Evolutionary conservation across 2,888 invertebrate species (phyloP), one percentile per base, ranked within the genome.

Genomic region (Linyphia triangularis): DNA sequence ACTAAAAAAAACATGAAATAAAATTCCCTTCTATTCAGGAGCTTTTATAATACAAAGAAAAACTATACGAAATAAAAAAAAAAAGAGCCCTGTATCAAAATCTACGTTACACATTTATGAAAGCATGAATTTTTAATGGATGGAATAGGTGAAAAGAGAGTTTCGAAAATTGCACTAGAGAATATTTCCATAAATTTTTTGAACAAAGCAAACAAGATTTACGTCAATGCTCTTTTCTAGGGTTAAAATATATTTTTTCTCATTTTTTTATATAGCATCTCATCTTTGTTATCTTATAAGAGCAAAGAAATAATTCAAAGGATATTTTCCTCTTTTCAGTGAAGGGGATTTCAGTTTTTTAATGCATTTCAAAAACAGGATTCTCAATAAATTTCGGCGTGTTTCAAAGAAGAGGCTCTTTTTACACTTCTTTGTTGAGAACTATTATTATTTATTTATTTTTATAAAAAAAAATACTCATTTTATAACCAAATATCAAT

Each of bases 71-170:
- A 9, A 16, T 51, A 51, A 51, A 51, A 51, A 51, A 13, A 13
- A 51, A 51, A 13, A 13, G 5, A 16, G n/a, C 51, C 13, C 1
- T 13, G 51, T n/a, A 51, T 51, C 51, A n/a, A 51, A 51, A 51
- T 51, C 51, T 51, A 51, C 51, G 51, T 51, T 51, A 51, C 51
- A 51, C 51, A 51, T 51, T 51, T 51, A 51, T 51, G 51, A 51
- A 51, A 51, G 51, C n/a, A 51, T 51, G 51, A 51, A 51, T 51
- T 51, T 51, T 51, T 51, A 51, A 51, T 51, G n/a, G 51, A 51
- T 33, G n/a, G n/a, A 5, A 51, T 16, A 51, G 51, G 51, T 51
- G 51, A 51, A 51, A 51, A n/a, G 5, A 3, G 51, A 51, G 51
- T 51, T 51, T n/a, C 51, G 3, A 51, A 51, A 51, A 51, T 51